Conservation (phyloP, 2,797 vertebrate species). For the Anguilla megastoma region DNA sequence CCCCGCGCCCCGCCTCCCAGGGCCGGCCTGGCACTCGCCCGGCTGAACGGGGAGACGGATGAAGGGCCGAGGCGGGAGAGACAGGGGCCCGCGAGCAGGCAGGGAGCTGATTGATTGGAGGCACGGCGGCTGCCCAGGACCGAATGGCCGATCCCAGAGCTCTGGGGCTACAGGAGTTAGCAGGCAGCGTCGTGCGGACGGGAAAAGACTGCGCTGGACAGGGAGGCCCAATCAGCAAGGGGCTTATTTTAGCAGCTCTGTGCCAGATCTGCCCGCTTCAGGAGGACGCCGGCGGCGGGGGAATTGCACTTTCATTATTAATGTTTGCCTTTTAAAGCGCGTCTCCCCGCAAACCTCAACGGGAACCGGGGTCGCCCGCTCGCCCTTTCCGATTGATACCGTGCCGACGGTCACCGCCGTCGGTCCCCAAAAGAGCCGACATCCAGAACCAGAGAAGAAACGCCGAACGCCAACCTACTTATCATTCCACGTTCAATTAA, state of each 20-base stretch:
- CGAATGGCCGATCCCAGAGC: conserved; percentile 53
- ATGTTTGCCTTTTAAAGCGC: conserved; percentile 74
- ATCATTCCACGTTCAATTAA: conserved; percentile 23
- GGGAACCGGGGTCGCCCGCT: conserved; percentile 45
- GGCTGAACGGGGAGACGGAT: conserved; percentile 56
- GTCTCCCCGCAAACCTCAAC: conserved; percentile 30
- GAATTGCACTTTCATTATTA: conserved; percentile 79
- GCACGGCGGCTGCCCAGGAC: conserved; percentile 59
- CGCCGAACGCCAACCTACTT: conserved; percentile 3
- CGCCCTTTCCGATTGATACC: conserved; percentile 5
- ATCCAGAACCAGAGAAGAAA: neutral
- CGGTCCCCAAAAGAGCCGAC: conserved; percentile 8
- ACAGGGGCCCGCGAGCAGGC: conserved; percentile 44
- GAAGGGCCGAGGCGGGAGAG: conserved; percentile 57
- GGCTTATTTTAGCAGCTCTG: conserved; percentile 71
- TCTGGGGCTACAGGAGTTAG: neutral
- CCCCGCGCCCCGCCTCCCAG: neutral
- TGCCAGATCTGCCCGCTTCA: conserved; percentile 65
- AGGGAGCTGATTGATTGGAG: conserved; percentile 68
- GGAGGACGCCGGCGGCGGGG: conserved; percentile 61
- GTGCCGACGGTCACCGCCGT: neutral
- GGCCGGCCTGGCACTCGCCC: neutral
- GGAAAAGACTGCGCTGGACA: conserved; percentile 69
- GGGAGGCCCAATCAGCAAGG: conserved; percentile 58
- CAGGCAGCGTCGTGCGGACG: neutral